A percentile compares a stretch with the other conserved stretches of the same genome.
Conservation (phyloP, 1,140 invertebrate species). For the Nylanderia fulva region DNA sequence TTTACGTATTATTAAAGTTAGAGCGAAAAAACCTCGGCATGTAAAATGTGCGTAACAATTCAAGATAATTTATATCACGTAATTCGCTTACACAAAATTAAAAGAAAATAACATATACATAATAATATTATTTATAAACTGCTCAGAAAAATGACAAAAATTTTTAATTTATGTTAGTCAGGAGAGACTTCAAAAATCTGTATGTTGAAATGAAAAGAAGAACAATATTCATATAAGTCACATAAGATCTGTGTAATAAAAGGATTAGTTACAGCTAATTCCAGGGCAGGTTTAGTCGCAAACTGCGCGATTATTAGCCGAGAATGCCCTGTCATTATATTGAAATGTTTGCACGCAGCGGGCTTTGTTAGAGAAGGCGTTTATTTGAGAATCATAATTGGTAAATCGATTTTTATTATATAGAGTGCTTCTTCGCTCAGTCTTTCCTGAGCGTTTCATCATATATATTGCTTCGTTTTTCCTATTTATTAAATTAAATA, state of each 20-base stretch:
- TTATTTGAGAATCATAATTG: constrained; percentile 50
- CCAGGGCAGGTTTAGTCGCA: not conserved
- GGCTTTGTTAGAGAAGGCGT: constrained; percentile 41
- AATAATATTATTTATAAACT: not conserved
- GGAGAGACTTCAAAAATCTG: not conserved
- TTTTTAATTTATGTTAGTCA: not conserved
- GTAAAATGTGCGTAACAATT: not conserved
- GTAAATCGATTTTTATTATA: constrained; percentile 60
- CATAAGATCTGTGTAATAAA: not conserved
- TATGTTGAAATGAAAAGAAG: not conserved
- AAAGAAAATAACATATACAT: not conserved
- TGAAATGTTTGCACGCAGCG: constrained; percentile 38
- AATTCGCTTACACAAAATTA: not conserved
- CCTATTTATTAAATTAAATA: constrained; percentile 19
- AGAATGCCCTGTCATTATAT: constrained; percentile 45
- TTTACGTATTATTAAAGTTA: not conserved
- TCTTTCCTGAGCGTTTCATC: not conserved
- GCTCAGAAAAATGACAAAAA: not conserved
- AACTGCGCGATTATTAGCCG: not conserved
- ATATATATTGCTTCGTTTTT: not conserved
- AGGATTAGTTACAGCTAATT: constrained; percentile 19
- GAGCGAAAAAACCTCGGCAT: not conserved
- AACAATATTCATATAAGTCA: not conserved
- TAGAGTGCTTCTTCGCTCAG: constrained; percentile 40
- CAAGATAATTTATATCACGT: not conserved